Evolutionary conservation across 2,797 vertebrate species (phyloP).

Genomic region (Helarctos malayanus): DNA sequence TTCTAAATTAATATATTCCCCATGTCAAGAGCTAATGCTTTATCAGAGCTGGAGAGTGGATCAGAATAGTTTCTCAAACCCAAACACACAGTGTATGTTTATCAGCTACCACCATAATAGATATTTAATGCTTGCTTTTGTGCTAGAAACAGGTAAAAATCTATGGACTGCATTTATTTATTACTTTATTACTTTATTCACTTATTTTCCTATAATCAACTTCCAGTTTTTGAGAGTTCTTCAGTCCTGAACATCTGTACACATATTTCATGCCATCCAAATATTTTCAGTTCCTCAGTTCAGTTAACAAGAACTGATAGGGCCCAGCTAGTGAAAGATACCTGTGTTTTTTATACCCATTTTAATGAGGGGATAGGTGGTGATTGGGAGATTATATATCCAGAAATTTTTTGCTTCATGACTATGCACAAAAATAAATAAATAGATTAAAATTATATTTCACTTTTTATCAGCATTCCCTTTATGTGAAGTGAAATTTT

Average conservation of each 20-base stretch:
- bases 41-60: neutral
- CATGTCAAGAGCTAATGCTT: neutral
- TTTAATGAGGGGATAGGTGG: neutral
- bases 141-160: constrained; percentile 42
- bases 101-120: neutral
- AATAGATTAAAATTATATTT: constrained; percentile 23
- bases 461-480: neutral
- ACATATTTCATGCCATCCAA: neutral
- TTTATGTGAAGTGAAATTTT: constrained; percentile 23
- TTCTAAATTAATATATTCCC: neutral
- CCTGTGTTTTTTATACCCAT: neutral
- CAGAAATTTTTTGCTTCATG: constrained; percentile 12
- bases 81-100: neutral
- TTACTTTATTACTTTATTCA: neutral
- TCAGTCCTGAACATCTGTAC: neutral
- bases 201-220: constrained; percentile 47
- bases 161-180: neutral
- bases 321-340: neutral
- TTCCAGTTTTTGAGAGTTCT: constrained; percentile 10
- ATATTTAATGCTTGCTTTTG: neutral
- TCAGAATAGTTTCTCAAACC: neutral
- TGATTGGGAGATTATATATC: neutral
- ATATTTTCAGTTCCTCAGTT: constrained; percentile 31
- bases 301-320: constrained; percentile 1
- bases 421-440: neutral